Evolutionary conservation across 1,140 invertebrate genomes (phyloP), one percentile per base, ranked within the genome.

Genomic region (Drosophila lacteicornis): DNA sequence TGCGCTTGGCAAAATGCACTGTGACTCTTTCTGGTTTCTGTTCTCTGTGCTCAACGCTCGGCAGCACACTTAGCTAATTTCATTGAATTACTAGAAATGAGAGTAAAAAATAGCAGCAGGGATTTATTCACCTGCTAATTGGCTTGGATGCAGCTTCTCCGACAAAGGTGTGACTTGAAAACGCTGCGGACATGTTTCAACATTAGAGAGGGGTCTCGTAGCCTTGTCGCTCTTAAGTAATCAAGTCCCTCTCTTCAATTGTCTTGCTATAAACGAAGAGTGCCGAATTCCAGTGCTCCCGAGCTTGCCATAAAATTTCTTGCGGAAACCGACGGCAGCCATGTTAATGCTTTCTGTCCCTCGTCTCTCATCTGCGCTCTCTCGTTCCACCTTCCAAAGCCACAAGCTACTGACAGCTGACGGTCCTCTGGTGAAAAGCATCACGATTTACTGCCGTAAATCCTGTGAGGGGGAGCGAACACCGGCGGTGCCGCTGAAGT

Each of bases 341-440:
- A 36, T 22, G 19, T 12, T 15, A 9, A 19, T 38, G 17, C 43
- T 36, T 30, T 46, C 27, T 12, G 38, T 46, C 15, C 60, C 56
- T 50, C 15, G 27, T 22, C 40, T 47, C 50, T 58, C 51, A 38
- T 55, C 30, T 76, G 82, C 70, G 53, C 53, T 56, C 53, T 55
- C 36, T 12, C 17, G 22, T 22, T 82, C 75, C 61, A 71, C 82
- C 71, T 82, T 79, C 81, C 40, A 68, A 86, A 76, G 75, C 70
- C 80, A 61, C 77, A 75, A 71, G 70, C 78, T 80, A 77, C 80
- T 88, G 83, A 87, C 73, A 83, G 79, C 70, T 79, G 79, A 86
- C 70, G 77, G 70, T 87, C 65, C 33, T 59, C 47, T 60, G 22
- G 3, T 60, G 42, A 46, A 62, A 58, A 58, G 47, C 47, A 51